Evolutionary conservation across 2,888 invertebrate species (phyloP).

Genomic region (Synergus gifuensis): DNA sequence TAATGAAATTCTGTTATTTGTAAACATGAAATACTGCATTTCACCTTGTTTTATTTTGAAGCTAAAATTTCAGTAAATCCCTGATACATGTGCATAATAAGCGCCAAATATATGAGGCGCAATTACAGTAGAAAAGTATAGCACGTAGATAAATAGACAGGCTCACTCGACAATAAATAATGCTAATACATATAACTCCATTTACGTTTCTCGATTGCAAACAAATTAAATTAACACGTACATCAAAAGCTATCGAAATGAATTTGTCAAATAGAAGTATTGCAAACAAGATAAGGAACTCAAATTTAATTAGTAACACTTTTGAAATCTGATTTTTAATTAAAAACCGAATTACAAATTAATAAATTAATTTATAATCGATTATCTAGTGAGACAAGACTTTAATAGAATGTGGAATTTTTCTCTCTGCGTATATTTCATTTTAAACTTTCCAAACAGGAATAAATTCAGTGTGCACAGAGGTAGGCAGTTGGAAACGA

Average conservation of each 20-base stretch:
- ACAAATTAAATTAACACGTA: background rate
- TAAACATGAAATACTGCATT: background rate
- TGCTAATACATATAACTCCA: slow-evolving; percentile 17
- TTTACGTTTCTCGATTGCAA: slow-evolving; percentile 16
- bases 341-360: background rate
- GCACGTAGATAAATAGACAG: background rate
- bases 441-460: slow-evolving; percentile 51
- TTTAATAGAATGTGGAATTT: background rate
- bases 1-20: background rate
- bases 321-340: background rate
- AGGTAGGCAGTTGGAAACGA: slow-evolving; percentile 19
- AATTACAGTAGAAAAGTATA: slow-evolving; percentile 26
- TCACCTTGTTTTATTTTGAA: background rate
- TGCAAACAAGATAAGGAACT: background rate
- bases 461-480: slow-evolving; percentile 17
- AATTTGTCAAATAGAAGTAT: slow-evolving; percentile 1
- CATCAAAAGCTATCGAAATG: background rate
- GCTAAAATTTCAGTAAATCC: slow-evolving; percentile 7
- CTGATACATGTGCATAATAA: slow-evolving; percentile 31
- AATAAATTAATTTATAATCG: background rate
- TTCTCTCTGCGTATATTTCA: slow-evolving; percentile 10
- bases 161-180: slow-evolving; percentile 14
- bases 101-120: slow-evolving; percentile 17
- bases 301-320: background rate
- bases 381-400: background rate